Evolutionary conservation across 2,113 vertebrate species (phyloP).

Genomic region (Gnathonemus longibarbis): DNA sequence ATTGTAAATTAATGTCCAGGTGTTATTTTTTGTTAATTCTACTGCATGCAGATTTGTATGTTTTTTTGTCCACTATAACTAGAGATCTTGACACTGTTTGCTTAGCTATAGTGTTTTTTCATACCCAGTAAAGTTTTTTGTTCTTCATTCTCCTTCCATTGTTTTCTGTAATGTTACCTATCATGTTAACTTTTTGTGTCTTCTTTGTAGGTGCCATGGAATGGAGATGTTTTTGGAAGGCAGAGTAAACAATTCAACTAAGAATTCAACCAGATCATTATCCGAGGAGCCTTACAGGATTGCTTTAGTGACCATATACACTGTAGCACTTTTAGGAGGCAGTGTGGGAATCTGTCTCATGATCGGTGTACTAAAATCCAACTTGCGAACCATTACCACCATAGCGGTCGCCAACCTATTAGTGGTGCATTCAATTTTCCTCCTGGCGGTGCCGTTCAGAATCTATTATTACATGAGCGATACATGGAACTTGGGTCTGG

Average conservation of each 20-base stretch:
- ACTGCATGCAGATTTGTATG: background rate
- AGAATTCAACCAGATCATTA: background rate
- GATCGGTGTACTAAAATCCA: constrained; percentile 66
- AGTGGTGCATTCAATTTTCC: constrained; percentile 70
- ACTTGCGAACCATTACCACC: constrained; percentile 69
- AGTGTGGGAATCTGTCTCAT: constrained; percentile 59
- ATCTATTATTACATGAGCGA: constrained; percentile 61
- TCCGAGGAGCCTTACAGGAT: background rate
- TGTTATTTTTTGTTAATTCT: background rate
- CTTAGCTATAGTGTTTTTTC: background rate
- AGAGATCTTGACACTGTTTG: background rate
- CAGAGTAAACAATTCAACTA: too few relatives aligned
- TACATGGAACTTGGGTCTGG: constrained; percentile 45
- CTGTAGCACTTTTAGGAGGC: constrained; percentile 60
- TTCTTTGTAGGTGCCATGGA: background rate
- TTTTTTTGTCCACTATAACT: background rate
- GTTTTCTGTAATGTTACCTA: background rate
- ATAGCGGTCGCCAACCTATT: constrained; percentile 77
- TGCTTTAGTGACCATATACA: constrained; percentile 57
- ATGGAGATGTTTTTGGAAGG: background rate
- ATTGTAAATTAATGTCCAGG: background rate
- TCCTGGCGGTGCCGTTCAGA: constrained; percentile 80
- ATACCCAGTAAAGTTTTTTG: background rate
- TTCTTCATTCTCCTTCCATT: background rate
- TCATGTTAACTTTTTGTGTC: background rate